phyloP scores from a whole-genome alignment of 2,113 vertebrate genomes.

The Protobothrops mucrosquamatus region DNA sequence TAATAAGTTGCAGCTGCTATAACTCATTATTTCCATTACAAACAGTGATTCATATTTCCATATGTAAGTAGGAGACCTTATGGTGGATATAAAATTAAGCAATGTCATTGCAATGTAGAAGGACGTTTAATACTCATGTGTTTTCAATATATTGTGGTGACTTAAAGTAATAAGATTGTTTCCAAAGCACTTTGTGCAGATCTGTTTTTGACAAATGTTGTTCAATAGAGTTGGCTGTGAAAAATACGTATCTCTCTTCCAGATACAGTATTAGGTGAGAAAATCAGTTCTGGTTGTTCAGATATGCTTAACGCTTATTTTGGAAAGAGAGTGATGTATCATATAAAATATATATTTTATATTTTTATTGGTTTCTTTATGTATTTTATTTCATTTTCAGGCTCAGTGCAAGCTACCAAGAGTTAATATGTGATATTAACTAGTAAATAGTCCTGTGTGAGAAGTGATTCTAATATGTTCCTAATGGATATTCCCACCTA shows the following conservation, averaged over 20 bases:
- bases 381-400: not conserved
- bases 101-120: conserved; percentile 56
- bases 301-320: not conserved
- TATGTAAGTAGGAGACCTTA: conserved; percentile 49
- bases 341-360: not conserved
- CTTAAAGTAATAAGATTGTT: conserved; percentile 24
- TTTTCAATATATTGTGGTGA: conserved; percentile 44
- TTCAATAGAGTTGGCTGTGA: not conserved
- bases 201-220: conserved; percentile 18
- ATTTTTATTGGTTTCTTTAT: not conserved
- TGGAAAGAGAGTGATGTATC: not conserved
- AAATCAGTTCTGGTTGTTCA: not conserved
- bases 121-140: conserved; percentile 42
- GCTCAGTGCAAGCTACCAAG: accelerated
- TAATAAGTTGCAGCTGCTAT: conserved; percentile 53
- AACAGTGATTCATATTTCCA: conserved; percentile 66
- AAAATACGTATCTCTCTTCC: not conserved
- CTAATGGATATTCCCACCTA: not conserved
- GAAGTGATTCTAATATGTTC: not conserved
- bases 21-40: conserved; percentile 65
- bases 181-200: conserved; percentile 18
- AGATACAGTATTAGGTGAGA: not conserved
- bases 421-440: not conserved
- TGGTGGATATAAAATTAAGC: conserved; percentile 61
- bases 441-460: not conserved